These are phyloP conservation scores for Euphydryas editha DNA, from an alignment of 2,888 invertebrate genomes.

Conservation along the genomic window DNA sequence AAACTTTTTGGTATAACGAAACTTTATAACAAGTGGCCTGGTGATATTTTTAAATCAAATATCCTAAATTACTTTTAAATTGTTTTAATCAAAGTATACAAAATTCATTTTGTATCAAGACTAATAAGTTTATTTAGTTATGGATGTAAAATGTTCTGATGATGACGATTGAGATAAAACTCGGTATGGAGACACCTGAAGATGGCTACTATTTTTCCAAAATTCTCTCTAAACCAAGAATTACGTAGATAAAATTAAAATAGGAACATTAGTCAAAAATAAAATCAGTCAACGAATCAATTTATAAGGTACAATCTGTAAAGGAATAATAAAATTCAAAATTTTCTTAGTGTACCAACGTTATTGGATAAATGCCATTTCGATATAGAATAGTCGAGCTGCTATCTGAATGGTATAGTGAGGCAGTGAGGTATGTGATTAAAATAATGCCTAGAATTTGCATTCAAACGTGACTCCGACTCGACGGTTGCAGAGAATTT, in stretches of 20 bases:
- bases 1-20: background rate
- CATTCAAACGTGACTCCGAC: conserved; percentile 37
- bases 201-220: too few species aligned
- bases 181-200: too few species aligned
- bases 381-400: conserved; percentile 25
- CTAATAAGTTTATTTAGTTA: too few species aligned
- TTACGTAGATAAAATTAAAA: too few species aligned
- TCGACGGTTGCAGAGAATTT: conserved; percentile 30
- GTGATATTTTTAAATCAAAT: too few species aligned
- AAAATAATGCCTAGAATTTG: conserved; percentile 42
- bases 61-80: too few species aligned
- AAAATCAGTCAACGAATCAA: background rate
- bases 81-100: too few species aligned
- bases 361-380: conserved; percentile 31
- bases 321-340: background rate
- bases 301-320: background rate
- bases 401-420: conserved; percentile 25
- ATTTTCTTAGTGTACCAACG: background rate
- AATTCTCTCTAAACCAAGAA: too few species aligned
- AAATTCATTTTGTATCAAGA: too few species aligned
- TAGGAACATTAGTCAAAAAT: too few species aligned
- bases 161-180: too few species aligned
- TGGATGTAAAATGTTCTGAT: too few species aligned
- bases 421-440: conserved; percentile 38
- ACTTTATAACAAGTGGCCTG: background rate